phyloP scores from a whole-genome alignment of 2,888 invertebrate species.

The Hypomecis punctinalis region DNA sequence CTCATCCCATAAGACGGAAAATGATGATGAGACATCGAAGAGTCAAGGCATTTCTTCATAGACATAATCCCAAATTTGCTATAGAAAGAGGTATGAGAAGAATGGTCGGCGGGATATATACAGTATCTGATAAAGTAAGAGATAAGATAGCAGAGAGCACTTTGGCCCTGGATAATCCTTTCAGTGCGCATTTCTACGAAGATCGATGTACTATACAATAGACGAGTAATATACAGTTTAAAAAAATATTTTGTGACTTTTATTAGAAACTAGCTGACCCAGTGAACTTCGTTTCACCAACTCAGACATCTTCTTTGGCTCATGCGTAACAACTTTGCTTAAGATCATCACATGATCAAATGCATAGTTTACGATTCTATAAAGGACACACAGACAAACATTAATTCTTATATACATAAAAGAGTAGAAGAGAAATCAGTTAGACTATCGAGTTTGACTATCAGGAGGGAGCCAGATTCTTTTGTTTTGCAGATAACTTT shows the following conservation, averaged over 20 bases:
- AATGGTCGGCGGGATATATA: constrained; percentile 65
- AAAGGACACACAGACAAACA: too few species aligned
- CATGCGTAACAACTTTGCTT: too few species aligned
- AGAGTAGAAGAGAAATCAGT: too few species aligned
- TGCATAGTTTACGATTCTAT: too few species aligned
- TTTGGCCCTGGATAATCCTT: constrained; percentile 65
- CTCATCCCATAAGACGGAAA: constrained; percentile 67
- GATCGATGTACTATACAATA: constrained; percentile 67
- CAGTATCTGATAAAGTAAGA: constrained; percentile 65
- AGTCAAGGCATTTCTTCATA: constrained; percentile 67
- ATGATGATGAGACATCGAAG: constrained; percentile 61
- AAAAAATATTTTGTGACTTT: constrained; percentile 8
- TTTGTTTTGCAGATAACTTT: too few species aligned
- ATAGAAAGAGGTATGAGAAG: constrained; percentile 58
- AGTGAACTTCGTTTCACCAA: too few species aligned
- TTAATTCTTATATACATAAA: too few species aligned
- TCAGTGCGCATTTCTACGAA: constrained; percentile 69
- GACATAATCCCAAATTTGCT: constrained; percentile 58
- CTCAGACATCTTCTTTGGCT: too few species aligned
- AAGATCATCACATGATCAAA: too few species aligned
- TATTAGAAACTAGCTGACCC: background rate
- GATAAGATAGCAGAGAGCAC: constrained; percentile 70
- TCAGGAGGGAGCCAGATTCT: too few species aligned
- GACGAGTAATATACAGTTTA: constrained; percentile 23
- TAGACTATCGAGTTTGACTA: too few species aligned